Evolutionary conservation across 1,140 invertebrate genomes (phyloP), one percentile per base, ranked within the genome.

Genomic region (Drosophila albomicans): DNA sequence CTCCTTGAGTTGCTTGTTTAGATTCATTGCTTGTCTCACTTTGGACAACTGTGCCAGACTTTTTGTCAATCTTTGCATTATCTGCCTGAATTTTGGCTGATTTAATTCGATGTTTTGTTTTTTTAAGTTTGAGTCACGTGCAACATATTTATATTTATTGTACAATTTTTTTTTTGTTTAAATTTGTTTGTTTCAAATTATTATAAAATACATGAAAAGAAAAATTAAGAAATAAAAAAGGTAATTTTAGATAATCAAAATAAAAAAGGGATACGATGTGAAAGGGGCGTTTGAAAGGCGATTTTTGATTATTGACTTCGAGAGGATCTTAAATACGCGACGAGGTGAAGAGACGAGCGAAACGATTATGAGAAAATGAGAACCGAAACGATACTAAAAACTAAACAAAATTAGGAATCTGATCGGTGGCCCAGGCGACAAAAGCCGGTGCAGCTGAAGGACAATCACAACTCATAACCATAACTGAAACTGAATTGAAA

Each of bases 171-270:
- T 16, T 15, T 15, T 15, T 52, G 49, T 63, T 68, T 30, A 15
- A 77, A 73, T 79, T 84, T 73, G 32, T 70, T 70, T 78, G 67
- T 72, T 61, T 65, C 46, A 16, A 10, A 67, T 69, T 68, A 68
- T 28, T 68, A 68, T 20, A 77, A 74, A 49, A 71, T 67, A 61
- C 63, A 82, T 62, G 75, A 68, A 75, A 61, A 66, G 54, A 67
- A 67, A 79, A 41, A 57, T 35, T 28, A 28, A 32, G 30, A 59
- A 54, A 52, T 35, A 67, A 35, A 67, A 28, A 41, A 43, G 10
- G 20, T 7, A 25, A 13, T 43, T 51, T 5, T 41, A 41, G 41
- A 43, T n/a, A 25, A 30, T 2, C 30, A 54, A n/a, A 10, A 25
- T 25, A 25, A 52, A 49, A 32, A 45, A 32, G n/a, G 13, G 3